phyloP scores from a whole-genome alignment of 2,888 invertebrate species.

The Palloptera scutellata region DNA sequence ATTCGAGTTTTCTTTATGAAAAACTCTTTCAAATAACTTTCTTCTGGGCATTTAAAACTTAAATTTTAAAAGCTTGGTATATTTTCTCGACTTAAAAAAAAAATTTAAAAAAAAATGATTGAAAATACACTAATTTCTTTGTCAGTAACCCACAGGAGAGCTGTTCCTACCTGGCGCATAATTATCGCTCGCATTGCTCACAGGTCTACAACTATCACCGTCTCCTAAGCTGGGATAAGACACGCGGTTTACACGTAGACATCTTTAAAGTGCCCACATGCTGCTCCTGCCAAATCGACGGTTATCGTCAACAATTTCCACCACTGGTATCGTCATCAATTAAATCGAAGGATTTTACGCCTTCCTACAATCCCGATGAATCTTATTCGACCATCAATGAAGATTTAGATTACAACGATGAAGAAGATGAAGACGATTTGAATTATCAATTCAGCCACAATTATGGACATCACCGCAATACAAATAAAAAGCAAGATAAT shows the following conservation, averaged over 20 bases:
- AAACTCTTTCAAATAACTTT: no score
- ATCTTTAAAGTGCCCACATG: slow-evolving; percentile 86
- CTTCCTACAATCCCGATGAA: slow-evolving; percentile 34
- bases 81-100: no score
- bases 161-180: slow-evolving; percentile 81
- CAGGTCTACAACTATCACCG: slow-evolving; percentile 87
- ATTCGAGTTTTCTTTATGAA: no score
- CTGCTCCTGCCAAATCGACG: slow-evolving; percentile 83
- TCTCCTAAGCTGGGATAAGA: slow-evolving; percentile 82
- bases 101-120: no score
- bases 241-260: slow-evolving; percentile 81
- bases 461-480: slow-evolving; percentile 33
- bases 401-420: slow-evolving; percentile 55
- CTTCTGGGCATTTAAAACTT: no score
- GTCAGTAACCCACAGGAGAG: slow-evolving; percentile 76
- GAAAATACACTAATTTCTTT: no score
- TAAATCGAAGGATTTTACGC: slow-evolving; percentile 34
- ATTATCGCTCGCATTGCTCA: slow-evolving; percentile 80
- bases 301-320: slow-evolving; percentile 72
- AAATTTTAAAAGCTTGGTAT: no score
- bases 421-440: slow-evolving; percentile 54
- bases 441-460: slow-evolving; percentile 42
- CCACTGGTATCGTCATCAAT: not conserved
- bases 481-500: slow-evolving; percentile 36
- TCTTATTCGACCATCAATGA: slow-evolving; percentile 53